Evolutionary conservation across 2,888 invertebrate species (phyloP), one percentile per base, ranked within the genome.

Genomic region (Ametastegia equiseti): DNA sequence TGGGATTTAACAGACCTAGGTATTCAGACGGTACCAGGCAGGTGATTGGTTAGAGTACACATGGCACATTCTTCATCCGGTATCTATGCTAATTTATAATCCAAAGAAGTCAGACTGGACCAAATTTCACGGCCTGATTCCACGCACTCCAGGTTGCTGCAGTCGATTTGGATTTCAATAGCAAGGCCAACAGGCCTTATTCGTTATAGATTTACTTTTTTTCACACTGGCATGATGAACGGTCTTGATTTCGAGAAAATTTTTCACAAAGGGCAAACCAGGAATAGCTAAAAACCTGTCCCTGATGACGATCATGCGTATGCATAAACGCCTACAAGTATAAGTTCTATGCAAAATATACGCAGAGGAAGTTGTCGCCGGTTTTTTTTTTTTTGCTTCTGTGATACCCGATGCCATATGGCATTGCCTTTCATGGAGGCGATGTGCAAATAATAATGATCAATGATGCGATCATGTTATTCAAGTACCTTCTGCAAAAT

Each of bases 1-100:
- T 50, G 75, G 75, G 75, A 75, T 54, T 75, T 75, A 33, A 11
- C 75, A 75, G 36, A 54, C 19, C 36, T 36, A 33, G n/a, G n/a
- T n/a, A n/a, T n/a, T 75, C 19, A 50, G 54, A 36, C 45, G 45
- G 39, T 19, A 19, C 7, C 11, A 39, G 7, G 39, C 30, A 36
- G 9, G 54, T 19, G 13, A 54, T 54, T 19, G 11, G 33, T 30
- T 15, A 30, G 7, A 45, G 47, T 36, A 54, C 27, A 75, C 75
- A 19, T 30, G 36, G 36, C 30, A 33, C 19, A n/a, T n/a, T 33
- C 6, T 30, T 45, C 75, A 19, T 75, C 33, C 75, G 54, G 36
- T 36, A 75, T 75, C 75, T 36, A 67, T 19, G 60, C 60, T 60
- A 30, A 60, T 60, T 11, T 15, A 1, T 19, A 9, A 23, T 19